Percentiles rank a stretch among this genome's conserved stretches.
phyloP scores from a whole-genome alignment of 2,113 vertebrate genomes.

The Pheucticus melanocephalus region DNA sequence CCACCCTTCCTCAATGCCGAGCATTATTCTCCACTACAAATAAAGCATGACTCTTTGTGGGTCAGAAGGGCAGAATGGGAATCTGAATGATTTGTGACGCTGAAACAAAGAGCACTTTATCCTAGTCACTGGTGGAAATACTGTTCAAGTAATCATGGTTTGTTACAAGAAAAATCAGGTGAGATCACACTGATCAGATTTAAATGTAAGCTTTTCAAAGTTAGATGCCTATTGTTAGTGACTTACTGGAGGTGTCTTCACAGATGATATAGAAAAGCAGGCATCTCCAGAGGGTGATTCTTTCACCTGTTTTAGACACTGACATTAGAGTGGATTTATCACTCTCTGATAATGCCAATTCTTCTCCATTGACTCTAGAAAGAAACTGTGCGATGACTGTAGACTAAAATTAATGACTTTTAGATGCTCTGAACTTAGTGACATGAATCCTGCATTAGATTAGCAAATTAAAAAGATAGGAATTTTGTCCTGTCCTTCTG shows the following conservation, averaged over 20 bases:
- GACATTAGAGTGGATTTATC: neutral
- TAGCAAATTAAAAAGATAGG: neutral
- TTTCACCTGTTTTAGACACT: neutral
- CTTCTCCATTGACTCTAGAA: neutral
- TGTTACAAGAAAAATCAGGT: conserved; percentile 5
- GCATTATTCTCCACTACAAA: neutral
- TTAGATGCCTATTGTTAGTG: conserved; percentile 1
- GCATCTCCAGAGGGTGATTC: neutral
- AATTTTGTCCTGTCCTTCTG: neutral
- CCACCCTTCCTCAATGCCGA: neutral
- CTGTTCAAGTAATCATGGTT: neutral
- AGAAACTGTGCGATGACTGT: neutral
- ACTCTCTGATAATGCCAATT: neutral
- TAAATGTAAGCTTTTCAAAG: conserved; percentile 29
- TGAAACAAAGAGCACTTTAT: conserved; percentile 25
- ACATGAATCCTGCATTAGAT: neutral
- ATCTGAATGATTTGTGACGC: neutral
- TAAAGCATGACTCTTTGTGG: neutral
- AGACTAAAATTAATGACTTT: neutral
- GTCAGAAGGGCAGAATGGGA: neutral
- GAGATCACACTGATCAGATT: neutral
- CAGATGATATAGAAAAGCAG: neutral
- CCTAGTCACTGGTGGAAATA: neutral
- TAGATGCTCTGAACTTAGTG: neutral
- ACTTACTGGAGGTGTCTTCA: neutral